Evolutionary conservation across 2,888 invertebrate genomes (phyloP), one percentile per base, ranked within the genome.

Genomic region (Pachliopta kotzebuea): DNA sequence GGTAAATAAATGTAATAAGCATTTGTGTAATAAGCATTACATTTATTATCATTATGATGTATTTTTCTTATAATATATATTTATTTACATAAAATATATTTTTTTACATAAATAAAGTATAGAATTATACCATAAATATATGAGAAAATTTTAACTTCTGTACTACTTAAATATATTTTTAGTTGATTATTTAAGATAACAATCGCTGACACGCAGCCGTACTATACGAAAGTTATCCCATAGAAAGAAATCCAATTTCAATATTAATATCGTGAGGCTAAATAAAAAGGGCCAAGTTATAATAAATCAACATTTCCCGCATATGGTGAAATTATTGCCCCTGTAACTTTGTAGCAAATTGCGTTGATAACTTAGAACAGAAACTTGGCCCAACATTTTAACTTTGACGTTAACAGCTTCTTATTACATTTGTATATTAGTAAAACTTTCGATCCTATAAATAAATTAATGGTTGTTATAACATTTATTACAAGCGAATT

Each of bases 341-440:
- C 58, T 60, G 67, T 66, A 78, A 78, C 72, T 79, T 73, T 29
- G 65, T 67, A 70, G 70, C 70, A 62, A 69, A 62, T 56, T 58
- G 52, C 68, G 68, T 68, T 69, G 69, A 72, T 70, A 76, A 76
- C 70, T 77, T 77, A 21, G 29, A 42, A 53, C 29, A 26, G 24
- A 53, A 61, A 56, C 61, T 55, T 20, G 54, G 66, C 65, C 68
- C 68, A 73, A 72, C 74, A 76, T 74, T 74, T 73, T 76, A 74
- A 73, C 73, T 71, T 68, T 72, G 68, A 71, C 70, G 71, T 69
- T 76, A 76, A 78, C 74, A 73, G 75, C 71, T 70, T 61, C 42
- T 56, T 61, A 61, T 55, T 55, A 49, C 26, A 49, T 50, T 17
- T 55, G 23, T 37, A 56, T 24, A 45, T 42, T 37, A 14, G 11